A percentile compares a stretch with the other conserved stretches of the same genome.
Evolutionary conservation across 2,888 invertebrate genomes (phyloP).

Genomic region (Acleris emargana): DNA sequence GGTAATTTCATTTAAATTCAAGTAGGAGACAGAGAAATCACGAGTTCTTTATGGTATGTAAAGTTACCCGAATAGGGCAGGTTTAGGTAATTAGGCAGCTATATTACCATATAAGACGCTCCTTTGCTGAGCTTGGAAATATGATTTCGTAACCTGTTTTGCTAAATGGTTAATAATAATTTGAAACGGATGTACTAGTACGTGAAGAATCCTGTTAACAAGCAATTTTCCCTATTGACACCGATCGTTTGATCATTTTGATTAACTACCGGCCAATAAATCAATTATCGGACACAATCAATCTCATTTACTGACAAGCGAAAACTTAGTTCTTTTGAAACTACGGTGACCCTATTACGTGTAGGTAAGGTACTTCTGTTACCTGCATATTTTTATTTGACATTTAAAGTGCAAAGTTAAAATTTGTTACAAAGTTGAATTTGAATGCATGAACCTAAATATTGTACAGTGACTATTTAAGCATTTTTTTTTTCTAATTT

Average conservation of each 20-base stretch:
- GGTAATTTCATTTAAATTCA: conserved; percentile 30
- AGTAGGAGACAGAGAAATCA: conserved; percentile 20
- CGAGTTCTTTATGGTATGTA: conserved; percentile 15
- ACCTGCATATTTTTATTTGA: not conserved
- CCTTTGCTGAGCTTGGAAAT: not conserved
- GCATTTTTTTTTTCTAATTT: too few relatives aligned
- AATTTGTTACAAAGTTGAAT: too few relatives aligned
- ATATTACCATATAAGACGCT: conserved; percentile 8
- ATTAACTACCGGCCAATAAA: conserved; percentile 30
- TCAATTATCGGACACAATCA: conserved; percentile 25
- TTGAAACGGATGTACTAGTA: not conserved
- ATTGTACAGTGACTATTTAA: too few relatives aligned
- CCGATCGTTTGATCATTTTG: conserved; percentile 31
- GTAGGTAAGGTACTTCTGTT: too few relatives aligned
- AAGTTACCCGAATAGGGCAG: conserved; percentile 14
- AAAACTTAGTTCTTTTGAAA: conserved; percentile 16
- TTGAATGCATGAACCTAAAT: too few relatives aligned
- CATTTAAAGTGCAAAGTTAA: not conserved
- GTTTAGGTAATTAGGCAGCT: conserved; percentile 23
- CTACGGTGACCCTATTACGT: not conserved
- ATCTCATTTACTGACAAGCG: conserved; percentile 24
- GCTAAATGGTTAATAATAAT: not conserved
- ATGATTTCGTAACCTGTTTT: not conserved
- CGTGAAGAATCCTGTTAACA: conserved; percentile 13
- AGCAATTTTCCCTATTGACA: conserved; percentile 26